A percentile compares a stretch with the other conserved stretches of the same genome.
These are phyloP conservation scores for Caenorhabditis zanzibari DNA, from an alignment of 2,888 invertebrate species.

Conservation along the genomic window DNA sequence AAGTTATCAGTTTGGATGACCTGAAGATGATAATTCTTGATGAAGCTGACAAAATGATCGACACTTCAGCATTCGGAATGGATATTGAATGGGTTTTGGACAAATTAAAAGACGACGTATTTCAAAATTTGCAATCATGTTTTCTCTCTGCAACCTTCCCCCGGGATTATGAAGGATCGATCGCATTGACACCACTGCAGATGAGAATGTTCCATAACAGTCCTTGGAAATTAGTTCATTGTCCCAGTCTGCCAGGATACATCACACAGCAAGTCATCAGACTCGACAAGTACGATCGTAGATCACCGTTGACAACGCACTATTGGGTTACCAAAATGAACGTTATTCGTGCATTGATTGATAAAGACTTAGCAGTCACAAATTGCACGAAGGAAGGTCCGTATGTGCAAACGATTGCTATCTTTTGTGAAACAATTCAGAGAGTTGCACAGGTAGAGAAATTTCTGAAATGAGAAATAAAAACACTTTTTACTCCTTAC, in stretches of 20 bases:
- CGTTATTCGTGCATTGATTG: conserved; percentile 26
- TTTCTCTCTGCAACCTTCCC: conserved; percentile 57
- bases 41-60: conserved; percentile 71
- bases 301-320: neutral
- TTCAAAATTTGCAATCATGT: conserved; percentile 17
- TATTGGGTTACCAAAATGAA: conserved; percentile 20
- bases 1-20: conserved; percentile 22
- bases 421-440: conserved; percentile 52
- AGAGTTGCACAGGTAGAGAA: conserved; percentile 13
- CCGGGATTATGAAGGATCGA: neutral
- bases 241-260: conserved; percentile 33
- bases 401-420: conserved; percentile 44
- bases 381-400: conserved; percentile 51
- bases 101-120: conserved; percentile 7
- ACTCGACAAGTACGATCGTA: neutral
- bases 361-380: conserved; percentile 40
- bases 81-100: conserved; percentile 53
- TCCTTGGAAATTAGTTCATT: neutral
- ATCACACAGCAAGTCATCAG: conserved; percentile 48
- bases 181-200: conserved; percentile 3
- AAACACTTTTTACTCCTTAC: neutral
- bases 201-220: conserved; percentile 7
- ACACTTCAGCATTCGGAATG: conserved; percentile 49
- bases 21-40: conserved; percentile 64
- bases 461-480: neutral